Base-by-base conservation (phyloP, 1,140 invertebrate genomes). In the Drosophila asahinai region DNA sequence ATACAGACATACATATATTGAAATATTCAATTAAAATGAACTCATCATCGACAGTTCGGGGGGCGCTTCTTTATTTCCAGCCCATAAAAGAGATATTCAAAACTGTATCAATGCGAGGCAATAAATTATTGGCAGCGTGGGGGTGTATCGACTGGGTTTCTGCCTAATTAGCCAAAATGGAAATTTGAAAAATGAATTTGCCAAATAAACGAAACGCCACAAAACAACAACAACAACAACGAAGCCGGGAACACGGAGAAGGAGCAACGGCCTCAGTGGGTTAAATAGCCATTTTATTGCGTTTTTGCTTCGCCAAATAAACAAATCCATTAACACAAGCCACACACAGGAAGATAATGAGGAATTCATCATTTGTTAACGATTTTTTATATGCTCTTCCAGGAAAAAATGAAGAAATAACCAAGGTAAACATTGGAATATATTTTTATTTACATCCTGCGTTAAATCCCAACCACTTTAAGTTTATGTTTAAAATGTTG, bases 111-210 rank as follows among this genome's bases (percentile, higher is more conserved):
- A 73, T 73, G 15, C 40, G 65, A 51, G 68, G 70, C 70, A 72
- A 59, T 73, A 70, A 72, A 72, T 73, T 72, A 72, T 57, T 77
- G 48, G 52, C 48, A 43, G 52, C 73, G 73, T 77, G 63, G 74
- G 75, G 74, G 75, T 64, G 73, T 52, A 49, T 30, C 77, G 55
- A 61, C 78, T 75, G 64, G 64, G 43, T 83, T 66, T 65, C 72
- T 57, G 62, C 60, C 84, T 84, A 86, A 84, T 84, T 84, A 81
- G 82, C 68, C 61, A 77, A 77, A 83, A 84, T 72, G 71, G 73
- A 75, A 66, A 57, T 66, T 82, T 78, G 48, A 74, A 79, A 79
- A 80, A 77, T 77, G 52, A 65, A 80, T 80, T 84, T 84, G 70
- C 70, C 70, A 67, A 73, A 67, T 49, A 67, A 62, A 67, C 45